These are phyloP conservation scores for Champsocephalus esox DNA, from an alignment of 2,797 vertebrate genomes.

Conservation along the genomic window DNA sequence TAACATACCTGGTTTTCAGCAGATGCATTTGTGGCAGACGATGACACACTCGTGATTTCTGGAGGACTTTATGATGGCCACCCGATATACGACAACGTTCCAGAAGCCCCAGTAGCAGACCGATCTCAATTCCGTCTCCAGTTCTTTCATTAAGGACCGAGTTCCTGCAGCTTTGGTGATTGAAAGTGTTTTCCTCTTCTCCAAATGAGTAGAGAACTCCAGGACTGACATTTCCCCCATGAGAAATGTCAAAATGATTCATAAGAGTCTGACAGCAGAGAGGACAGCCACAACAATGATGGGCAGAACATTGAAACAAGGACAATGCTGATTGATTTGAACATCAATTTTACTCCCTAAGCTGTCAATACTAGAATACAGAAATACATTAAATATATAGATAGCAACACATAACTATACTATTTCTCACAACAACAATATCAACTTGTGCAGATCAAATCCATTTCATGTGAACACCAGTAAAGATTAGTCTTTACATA, in stretches of 20 bases:
- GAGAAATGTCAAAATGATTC: conserved; percentile 1
- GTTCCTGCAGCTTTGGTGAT: conserved; percentile 9
- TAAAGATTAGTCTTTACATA: background rate
- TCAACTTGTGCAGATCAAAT: conserved; percentile 12
- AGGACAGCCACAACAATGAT: conserved; percentile 5
- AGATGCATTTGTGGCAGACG: conserved; percentile 71
- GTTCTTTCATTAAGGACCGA: conserved; percentile 73
- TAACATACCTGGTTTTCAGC: conserved; percentile 45
- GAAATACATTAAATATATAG: conserved; percentile 3
- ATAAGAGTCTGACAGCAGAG: background rate
- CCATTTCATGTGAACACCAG: no score
- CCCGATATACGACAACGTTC: conserved; percentile 78
- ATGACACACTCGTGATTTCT: conserved; percentile 85
- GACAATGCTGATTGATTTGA: conserved; percentile 19
- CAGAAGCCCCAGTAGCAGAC: conserved; percentile 69
- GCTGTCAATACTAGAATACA: conserved; percentile 18
- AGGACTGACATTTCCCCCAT: conserved; percentile 2
- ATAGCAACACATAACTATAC: conserved; percentile 3
- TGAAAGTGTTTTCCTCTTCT: background rate
- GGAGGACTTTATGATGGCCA: conserved; percentile 85
- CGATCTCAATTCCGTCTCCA: conserved; percentile 78
- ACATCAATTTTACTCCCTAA: conserved; percentile 36
- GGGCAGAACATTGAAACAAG: conserved; percentile 13
- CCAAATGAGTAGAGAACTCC: background rate
- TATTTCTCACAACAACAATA: conserved; percentile 19